These are phyloP conservation scores for Clarias batrachus DNA, from an alignment of 2,113 vertebrate genomes.

Conservation along the genomic window DNA sequence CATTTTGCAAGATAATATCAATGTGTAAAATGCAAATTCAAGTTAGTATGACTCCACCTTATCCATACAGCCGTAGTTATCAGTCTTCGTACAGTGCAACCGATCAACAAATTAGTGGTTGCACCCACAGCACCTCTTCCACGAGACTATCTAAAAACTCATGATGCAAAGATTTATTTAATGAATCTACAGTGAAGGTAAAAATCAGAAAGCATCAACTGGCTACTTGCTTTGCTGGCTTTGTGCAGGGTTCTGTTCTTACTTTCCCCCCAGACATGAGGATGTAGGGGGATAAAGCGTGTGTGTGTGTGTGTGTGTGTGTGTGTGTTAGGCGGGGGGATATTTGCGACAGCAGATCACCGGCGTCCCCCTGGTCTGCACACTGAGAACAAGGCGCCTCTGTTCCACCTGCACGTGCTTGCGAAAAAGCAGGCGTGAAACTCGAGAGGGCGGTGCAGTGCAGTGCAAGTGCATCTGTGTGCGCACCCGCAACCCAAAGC, in stretches of 20 bases:
- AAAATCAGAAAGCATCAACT: conserved; percentile 18
- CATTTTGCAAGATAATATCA: not conserved
- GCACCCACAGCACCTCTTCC: not conserved
- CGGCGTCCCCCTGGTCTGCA: conserved; percentile 37
- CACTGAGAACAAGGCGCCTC: conserved; percentile 56
- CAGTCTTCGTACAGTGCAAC: not conserved
- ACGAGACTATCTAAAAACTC: not conserved
- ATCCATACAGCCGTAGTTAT: not conserved
- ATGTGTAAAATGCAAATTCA: not conserved
- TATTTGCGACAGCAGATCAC: conserved; percentile 40
- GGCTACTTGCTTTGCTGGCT: conserved; percentile 39
- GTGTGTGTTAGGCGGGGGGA: not conserved
- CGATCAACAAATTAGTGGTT: not conserved
- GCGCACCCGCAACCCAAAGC: not conserved
- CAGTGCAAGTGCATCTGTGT: conserved; percentile 34
- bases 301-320: not conserved
- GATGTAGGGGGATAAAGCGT: not conserved
- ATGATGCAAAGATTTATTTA: not conserved
- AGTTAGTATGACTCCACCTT: not conserved
- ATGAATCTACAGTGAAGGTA: not conserved
- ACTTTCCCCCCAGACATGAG: conserved; percentile 24
- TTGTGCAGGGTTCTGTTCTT: conserved; percentile 52
- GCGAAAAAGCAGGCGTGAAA: conserved; percentile 52
- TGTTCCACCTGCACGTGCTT: conserved; percentile 46
- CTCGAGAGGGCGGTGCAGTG: conserved; percentile 52